Evolutionary conservation across 2,113 vertebrate species (phyloP).

Genomic region (Penelope pileata): DNA sequence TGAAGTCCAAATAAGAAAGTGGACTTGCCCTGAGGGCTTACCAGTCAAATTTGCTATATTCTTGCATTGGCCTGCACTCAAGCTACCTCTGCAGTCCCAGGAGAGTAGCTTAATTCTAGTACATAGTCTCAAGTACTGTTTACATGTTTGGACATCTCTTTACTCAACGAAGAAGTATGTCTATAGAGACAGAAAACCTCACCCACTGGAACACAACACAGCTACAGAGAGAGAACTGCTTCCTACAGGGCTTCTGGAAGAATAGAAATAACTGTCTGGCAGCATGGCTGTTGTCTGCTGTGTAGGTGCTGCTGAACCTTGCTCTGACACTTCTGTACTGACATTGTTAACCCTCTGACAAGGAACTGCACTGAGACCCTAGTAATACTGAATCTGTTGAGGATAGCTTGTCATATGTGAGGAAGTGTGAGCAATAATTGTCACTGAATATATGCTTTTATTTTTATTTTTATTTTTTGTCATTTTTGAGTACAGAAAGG

Average conservation of each 20-base stretch:
- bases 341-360: background rate
- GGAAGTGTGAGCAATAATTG: background rate
- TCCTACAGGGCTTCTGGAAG: background rate
- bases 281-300: background rate
- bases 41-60: background rate
- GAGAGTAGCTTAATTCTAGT: background rate
- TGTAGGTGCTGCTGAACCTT: background rate
- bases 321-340: background rate
- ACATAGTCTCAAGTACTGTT: background rate
- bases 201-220: background rate
- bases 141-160: background rate
- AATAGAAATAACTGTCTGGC: background rate
- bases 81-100: background rate
- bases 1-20: background rate
- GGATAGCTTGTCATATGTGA: background rate
- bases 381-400: background rate
- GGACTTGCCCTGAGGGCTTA: background rate
- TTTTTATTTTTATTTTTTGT: conserved; percentile 31
- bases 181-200: background rate
- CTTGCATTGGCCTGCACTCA: background rate
- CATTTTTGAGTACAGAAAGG: conserved; percentile 24
- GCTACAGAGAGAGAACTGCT: background rate
- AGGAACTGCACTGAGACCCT: background rate
- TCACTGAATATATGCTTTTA: background rate
- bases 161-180: background rate